Percentiles rank a stretch among this genome's conserved stretches.
These are phyloP conservation scores for Propithecus coquereli DNA, from an alignment of 2,113 vertebrate species.

Conservation along the genomic window DNA sequence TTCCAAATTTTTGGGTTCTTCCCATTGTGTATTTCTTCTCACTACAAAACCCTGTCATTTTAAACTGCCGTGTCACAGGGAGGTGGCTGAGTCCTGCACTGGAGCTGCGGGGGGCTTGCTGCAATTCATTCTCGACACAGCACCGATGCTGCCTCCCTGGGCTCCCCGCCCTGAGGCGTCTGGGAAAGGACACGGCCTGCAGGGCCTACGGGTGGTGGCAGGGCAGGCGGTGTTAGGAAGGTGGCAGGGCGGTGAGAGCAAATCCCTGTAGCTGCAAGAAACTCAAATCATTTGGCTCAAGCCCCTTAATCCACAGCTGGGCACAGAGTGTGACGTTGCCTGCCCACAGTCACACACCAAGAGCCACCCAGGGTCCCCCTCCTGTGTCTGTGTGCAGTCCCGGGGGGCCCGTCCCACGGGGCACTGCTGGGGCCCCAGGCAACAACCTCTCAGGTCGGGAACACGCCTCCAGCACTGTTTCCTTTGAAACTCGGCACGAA, in stretches of 20 bases:
- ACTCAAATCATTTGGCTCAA: background rate
- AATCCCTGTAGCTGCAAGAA: background rate
- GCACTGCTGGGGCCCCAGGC: background rate
- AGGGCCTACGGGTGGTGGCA: background rate
- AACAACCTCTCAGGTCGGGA: accelerated
- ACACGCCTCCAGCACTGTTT: accelerated
- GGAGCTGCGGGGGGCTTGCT: too few species aligned
- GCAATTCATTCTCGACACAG: background rate
- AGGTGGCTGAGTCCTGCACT: background rate
- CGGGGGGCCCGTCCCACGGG: background rate
- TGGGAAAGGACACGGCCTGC: background rate
- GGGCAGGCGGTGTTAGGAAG: too few species aligned
- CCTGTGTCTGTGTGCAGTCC: background rate
- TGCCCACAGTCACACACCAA: accelerated
- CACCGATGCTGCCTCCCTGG: background rate
- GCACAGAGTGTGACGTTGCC: accelerated
- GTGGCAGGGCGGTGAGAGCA: too few species aligned
- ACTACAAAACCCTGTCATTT: background rate
- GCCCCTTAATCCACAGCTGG: background rate
- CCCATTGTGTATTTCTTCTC: background rate
- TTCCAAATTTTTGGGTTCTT: background rate
- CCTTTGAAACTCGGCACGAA: background rate
- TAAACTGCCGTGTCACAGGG: accelerated
- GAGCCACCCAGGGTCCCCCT: background rate
- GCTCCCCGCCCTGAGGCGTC: background rate